Conservation (phyloP, 2,888 invertebrate genomes). For the Pandemis cinnamomeana region DNA sequence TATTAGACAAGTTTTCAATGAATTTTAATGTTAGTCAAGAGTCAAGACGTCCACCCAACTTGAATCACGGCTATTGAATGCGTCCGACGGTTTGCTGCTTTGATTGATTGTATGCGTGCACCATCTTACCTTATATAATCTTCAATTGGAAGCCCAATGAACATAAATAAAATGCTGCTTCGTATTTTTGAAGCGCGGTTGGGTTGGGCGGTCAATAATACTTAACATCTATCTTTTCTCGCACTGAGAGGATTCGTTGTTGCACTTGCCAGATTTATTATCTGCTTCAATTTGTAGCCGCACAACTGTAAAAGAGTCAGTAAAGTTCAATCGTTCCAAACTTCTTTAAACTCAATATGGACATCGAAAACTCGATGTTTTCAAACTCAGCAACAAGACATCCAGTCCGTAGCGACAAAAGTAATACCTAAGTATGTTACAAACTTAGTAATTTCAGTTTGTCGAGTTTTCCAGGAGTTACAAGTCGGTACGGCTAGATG, state of each 20-base stretch:
- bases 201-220: not conserved
- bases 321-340: conserved; percentile 28
- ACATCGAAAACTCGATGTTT: conserved; percentile 26
- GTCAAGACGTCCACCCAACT: conserved; percentile 43
- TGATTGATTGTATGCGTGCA: conserved; percentile 46
- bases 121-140: conserved; percentile 36
- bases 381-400: conserved; percentile 38
- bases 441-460: conserved; percentile 39
- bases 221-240: not conserved
- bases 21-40: conserved; percentile 64
- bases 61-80: conserved; percentile 45
- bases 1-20: conserved; percentile 71
- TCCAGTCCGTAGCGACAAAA: conserved; percentile 36
- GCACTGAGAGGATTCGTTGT: not conserved
- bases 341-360: conserved; percentile 10
- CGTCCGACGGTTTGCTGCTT: conserved; percentile 31
- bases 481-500: conserved; percentile 38
- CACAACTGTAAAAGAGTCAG: conserved; percentile 10
- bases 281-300: conserved; percentile 1
- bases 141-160: conserved; percentile 22
- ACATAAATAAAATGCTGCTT: not conserved
- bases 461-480: conserved; percentile 37
- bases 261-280: not conserved
- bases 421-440: conserved; percentile 41
- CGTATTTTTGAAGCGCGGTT: not conserved